Percentiles rank a stretch among this genome's conserved stretches.
phyloP scores from a whole-genome alignment of 2,797 vertebrate genomes.

The Carcharodon carcharias region DNA sequence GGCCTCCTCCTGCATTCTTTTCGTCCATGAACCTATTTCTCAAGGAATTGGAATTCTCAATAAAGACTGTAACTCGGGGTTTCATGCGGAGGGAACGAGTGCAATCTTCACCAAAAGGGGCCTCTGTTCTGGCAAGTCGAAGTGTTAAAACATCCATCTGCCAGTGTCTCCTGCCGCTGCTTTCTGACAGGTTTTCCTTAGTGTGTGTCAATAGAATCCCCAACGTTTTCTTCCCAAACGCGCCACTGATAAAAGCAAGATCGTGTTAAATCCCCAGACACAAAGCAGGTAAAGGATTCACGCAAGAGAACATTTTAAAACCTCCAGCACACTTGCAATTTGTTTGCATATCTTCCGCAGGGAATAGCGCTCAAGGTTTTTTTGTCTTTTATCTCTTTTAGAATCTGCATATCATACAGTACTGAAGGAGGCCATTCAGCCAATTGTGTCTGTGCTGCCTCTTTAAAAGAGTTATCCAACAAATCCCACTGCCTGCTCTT shows the following conservation, averaged over 20 bases:
- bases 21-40: not conserved
- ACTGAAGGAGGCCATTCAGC: not conserved
- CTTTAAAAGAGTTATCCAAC: not conserved
- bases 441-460: not conserved
- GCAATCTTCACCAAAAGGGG: not conserved
- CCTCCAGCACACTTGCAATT: not conserved
- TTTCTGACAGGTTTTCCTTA: not conserved
- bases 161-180: not conserved
- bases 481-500: not conserved
- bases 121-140: not conserved
- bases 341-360: not conserved
- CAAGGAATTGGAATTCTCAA: not conserved
- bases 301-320: not conserved
- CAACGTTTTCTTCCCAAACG: not conserved
- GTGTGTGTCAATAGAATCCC: constrained; percentile 28
- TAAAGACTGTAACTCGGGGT: not conserved
- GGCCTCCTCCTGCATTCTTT: not conserved
- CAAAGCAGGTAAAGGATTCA: not conserved
- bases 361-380: not conserved
- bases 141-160: constrained; percentile 24
- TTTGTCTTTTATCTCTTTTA: not conserved
- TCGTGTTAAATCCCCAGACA: not conserved
- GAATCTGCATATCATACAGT: not conserved
- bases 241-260: not conserved
- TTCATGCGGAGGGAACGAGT: not conserved